Evolutionary conservation across 2,888 invertebrate species (phyloP), one percentile per base, ranked within the genome.

Genomic region (Phymatocera aterrima): DNA sequence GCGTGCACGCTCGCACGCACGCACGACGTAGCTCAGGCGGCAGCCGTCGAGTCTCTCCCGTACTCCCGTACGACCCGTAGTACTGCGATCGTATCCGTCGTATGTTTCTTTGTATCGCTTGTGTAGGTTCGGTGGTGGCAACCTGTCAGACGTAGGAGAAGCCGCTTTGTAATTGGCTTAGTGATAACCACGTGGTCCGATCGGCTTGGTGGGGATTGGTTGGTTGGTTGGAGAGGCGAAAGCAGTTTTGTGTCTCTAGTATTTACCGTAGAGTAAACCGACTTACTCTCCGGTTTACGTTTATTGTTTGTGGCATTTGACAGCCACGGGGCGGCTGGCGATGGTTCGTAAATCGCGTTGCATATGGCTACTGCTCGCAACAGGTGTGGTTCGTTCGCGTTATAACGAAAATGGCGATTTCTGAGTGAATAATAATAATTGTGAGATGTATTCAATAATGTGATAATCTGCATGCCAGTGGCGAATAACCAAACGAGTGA

Each of bases 201-300:
- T 51, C 37, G 48, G 60, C 70, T n/a, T 40, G 78, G 78, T 57
- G 87, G 87, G 87, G 87, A 88, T 87, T 87, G 87, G 87, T 83
- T 84, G 83, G 85, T 81, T 81, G 81, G 81, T 79, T 81, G 81
- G 81, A 83, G 81, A 80, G 83, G 84, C 87, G 85, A 86, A 87
- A 87, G 85, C 85, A 83, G 83, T 84, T 86, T 85, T 84, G n/a
- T n/a, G 84, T 88, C 57, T 86, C 86, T 88, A 84, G 86, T 86
- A 87, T 87, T 87, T 88, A 86, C 85, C 86, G 87, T 85, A 85
- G 84, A 86, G 85, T 85, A 85, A 87, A 84, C 86, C 81, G 81
- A 85, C 81, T 82, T 83, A 82, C 83, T 81, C 83, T 82, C 77
- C 79, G 77, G 81, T 79, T 79, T 78, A 72, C 78, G 78, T 78